Percentiles rank a stretch among this genome's conserved stretches.
These are phyloP conservation scores for Sialia sialis DNA, from an alignment of 2,113 vertebrate species.

Conservation along the genomic window DNA sequence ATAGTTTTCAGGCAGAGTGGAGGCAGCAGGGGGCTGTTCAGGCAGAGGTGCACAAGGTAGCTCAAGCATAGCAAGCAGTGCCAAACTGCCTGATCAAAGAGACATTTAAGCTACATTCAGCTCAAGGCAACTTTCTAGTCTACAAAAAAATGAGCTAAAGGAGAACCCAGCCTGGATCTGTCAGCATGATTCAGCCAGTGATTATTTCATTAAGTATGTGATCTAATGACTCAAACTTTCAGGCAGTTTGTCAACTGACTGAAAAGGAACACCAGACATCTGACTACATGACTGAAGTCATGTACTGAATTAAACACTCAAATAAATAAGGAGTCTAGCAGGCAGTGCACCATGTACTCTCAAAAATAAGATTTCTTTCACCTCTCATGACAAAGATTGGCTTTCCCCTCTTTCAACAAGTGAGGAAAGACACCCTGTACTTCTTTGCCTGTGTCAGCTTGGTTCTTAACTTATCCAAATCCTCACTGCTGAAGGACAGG, in stretches of 20 bases:
- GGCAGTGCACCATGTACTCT: background rate
- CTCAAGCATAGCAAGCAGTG: background rate
- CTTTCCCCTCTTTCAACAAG: background rate
- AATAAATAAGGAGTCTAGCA: background rate
- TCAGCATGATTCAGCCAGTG: slow-evolving; percentile 13
- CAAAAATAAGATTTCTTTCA: slow-evolving; percentile 10
- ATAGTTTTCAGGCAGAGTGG: background rate
- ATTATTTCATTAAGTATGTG: slow-evolving; percentile 37
- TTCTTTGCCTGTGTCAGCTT: background rate
- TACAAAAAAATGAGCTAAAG: background rate
- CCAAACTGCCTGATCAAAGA: slow-evolving; percentile 35
- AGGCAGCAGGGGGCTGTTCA: background rate
- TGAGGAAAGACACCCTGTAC: background rate
- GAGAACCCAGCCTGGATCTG: background rate
- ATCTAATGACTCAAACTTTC: slow-evolving; percentile 56
- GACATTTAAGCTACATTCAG: background rate
- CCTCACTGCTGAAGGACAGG: background rate
- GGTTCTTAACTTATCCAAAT: background rate
- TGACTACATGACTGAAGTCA: slow-evolving; percentile 24
- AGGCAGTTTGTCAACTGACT: slow-evolving; percentile 52
- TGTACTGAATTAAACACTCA: slow-evolving; percentile 33
- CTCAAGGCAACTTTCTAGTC: background rate
- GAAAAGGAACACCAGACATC: slow-evolving; percentile 41
- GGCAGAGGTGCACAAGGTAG: background rate
- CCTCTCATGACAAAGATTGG: background rate